phyloP scores from a whole-genome alignment of 2,113 vertebrate genomes.

The Osmerus mordax region DNA sequence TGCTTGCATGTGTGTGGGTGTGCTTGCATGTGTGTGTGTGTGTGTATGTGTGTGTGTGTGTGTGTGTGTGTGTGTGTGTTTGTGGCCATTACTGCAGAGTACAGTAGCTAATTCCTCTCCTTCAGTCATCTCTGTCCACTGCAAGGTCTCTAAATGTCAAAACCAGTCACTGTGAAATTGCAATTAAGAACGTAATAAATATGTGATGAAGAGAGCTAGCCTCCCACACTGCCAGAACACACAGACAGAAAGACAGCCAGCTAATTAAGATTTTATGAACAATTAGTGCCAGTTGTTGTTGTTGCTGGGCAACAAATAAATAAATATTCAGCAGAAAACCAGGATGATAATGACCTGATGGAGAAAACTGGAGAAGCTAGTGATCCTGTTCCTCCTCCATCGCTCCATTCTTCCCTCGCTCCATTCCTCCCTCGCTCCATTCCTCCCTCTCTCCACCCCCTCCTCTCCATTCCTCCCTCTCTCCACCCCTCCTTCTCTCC shows the following conservation, averaged over 20 bases:
- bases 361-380: background rate
- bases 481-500: background rate
- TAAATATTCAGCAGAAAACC: conserved; percentile 11
- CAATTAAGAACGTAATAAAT: conserved; percentile 71
- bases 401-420: background rate
- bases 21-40: conserved; percentile 4
- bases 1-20: background rate
- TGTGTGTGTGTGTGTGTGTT: background rate
- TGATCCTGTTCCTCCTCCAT: background rate
- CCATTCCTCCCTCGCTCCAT: background rate
- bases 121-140: conserved; percentile 54
- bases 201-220: conserved; percentile 43
- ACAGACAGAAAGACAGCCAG: conserved; percentile 46
- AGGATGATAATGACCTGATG: background rate
- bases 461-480: background rate
- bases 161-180: conserved; percentile 73
- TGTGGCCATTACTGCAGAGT: conserved; percentile 1
- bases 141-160: conserved; percentile 74
- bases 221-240: conserved; percentile 29
- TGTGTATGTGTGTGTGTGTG: background rate
- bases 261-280: conserved; percentile 68
- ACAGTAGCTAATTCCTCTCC: conserved; percentile 35
- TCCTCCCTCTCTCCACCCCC: background rate
- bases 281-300: conserved; percentile 43
- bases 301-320: conserved; percentile 14